Percentiles rank a stretch among this genome's conserved stretches.
These are phyloP conservation scores for Drosophila fungiperda DNA, from an alignment of 2,888 invertebrate species.

Conservation along the genomic window DNA sequence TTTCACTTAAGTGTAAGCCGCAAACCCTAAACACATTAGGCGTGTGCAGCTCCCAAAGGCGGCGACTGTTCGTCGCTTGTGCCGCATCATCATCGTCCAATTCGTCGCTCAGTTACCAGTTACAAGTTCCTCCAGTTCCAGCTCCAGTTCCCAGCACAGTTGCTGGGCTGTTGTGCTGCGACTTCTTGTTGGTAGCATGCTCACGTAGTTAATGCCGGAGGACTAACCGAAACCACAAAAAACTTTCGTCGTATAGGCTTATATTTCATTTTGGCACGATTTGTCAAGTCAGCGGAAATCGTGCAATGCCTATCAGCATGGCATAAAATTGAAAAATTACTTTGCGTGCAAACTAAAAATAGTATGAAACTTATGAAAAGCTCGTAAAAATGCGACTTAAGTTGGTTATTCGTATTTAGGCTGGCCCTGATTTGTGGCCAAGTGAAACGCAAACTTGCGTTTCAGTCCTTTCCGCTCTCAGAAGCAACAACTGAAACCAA, in stretches of 20 bases:
- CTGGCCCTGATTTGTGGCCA: constrained; percentile 67
- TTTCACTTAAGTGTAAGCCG: constrained; percentile 73
- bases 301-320: constrained; percentile 75
- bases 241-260: constrained; percentile 62
- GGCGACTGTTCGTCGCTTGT: constrained; percentile 46
- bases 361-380: constrained; percentile 67
- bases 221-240: constrained; percentile 9
- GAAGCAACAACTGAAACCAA: constrained; percentile 33
- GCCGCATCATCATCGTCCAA: constrained; percentile 66
- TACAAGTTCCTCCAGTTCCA: not conserved
- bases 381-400: constrained; percentile 57
- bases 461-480: constrained; percentile 18
- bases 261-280: constrained; percentile 78
- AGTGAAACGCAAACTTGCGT: constrained; percentile 66
- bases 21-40: constrained; percentile 74
- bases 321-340: constrained; percentile 81
- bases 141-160: constrained; percentile 15
- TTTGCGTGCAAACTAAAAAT: constrained; percentile 69
- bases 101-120: constrained; percentile 17
- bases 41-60: constrained; percentile 34
- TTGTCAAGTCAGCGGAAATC: constrained; percentile 83
- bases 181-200: constrained; percentile 53
- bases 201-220: constrained; percentile 60
- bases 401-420: constrained; percentile 38
- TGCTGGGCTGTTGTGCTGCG: constrained; percentile 13